These are phyloP conservation scores for Danio choprae DNA, from an alignment of 2,797 vertebrate species.

Conservation along the genomic window DNA sequence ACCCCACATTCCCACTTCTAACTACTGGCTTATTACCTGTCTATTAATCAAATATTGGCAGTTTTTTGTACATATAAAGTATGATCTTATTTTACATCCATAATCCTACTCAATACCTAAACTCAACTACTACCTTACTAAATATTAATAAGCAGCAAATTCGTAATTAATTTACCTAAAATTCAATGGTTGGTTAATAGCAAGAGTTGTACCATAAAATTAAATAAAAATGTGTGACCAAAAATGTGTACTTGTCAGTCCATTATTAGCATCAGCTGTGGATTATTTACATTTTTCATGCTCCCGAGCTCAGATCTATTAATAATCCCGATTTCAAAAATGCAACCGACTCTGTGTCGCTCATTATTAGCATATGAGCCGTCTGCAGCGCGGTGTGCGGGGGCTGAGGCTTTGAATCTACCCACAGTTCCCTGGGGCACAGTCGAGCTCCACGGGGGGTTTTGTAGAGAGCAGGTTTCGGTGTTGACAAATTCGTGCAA, in stretches of 20 bases:
- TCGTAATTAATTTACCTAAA: too few species aligned
- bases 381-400: background rate
- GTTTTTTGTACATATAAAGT: too few species aligned
- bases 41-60: too few species aligned
- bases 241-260: background rate
- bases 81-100: too few species aligned
- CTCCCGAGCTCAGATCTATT: background rate
- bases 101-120: too few species aligned
- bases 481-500: conserved; percentile 39
- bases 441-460: conserved; percentile 13
- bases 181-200: too few species aligned
- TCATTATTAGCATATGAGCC: conserved; percentile 73
- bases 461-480: conserved; percentile 38
- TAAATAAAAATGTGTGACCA: too few species aligned
- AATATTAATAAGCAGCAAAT: too few species aligned
- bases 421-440: conserved; percentile 49
- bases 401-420: conserved; percentile 28
- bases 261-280: background rate
- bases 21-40: too few species aligned
- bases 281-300: conserved; percentile 15
- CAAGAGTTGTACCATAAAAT: too few species aligned
- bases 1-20: too few species aligned
- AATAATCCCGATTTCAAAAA: conserved; percentile 10
- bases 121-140: too few species aligned
- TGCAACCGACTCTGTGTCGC: conserved; percentile 65